These are phyloP conservation scores for Ctenopoma multispine DNA, from an alignment of 2,797 vertebrate species.

Conservation along the genomic window DNA sequence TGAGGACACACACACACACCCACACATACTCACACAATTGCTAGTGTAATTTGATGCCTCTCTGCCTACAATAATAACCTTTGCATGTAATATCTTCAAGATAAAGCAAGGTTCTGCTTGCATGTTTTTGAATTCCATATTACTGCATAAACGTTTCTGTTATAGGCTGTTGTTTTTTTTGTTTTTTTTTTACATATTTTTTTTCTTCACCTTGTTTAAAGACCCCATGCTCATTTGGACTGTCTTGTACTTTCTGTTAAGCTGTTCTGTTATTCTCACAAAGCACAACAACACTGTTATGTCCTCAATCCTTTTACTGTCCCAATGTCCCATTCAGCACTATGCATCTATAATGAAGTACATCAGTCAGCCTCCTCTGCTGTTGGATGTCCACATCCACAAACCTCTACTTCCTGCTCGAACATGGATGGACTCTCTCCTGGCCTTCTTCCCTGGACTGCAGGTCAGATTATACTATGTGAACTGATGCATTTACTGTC, in stretches of 20 bases:
- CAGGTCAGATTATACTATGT: constrained; percentile 84
- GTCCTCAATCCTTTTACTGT: constrained; percentile 11
- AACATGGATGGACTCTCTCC: constrained; percentile 98
- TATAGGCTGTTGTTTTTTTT: too few relatives aligned
- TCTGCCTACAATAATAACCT: constrained; percentile 30
- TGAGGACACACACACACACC: constrained; percentile 77
- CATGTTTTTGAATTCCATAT: neutral
- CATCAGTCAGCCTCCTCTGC: constrained; percentile 96
- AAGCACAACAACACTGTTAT: neutral
- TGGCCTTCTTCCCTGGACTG: constrained; percentile 97
- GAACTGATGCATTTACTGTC: neutral
- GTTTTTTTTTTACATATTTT: too few relatives aligned
- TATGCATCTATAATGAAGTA: constrained; percentile 99
- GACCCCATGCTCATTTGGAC: neutral
- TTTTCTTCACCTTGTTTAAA: neutral
- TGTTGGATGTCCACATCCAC: constrained; percentile 97
- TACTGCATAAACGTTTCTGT: neutral
- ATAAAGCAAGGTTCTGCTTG: constrained; percentile 4
- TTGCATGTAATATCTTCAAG: constrained; percentile 14
- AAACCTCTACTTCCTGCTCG: constrained; percentile 97
- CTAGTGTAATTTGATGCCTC: constrained; percentile 30
- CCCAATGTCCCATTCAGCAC: constrained; percentile 84
- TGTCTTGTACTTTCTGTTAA: neutral
- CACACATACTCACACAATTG: constrained; percentile 8
- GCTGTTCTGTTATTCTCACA: constrained; percentile 1